A percentile compares a stretch with the other conserved stretches of the same genome.
Conservation (phyloP, 2,113 vertebrate species). For the Nettapus auritus region DNA sequence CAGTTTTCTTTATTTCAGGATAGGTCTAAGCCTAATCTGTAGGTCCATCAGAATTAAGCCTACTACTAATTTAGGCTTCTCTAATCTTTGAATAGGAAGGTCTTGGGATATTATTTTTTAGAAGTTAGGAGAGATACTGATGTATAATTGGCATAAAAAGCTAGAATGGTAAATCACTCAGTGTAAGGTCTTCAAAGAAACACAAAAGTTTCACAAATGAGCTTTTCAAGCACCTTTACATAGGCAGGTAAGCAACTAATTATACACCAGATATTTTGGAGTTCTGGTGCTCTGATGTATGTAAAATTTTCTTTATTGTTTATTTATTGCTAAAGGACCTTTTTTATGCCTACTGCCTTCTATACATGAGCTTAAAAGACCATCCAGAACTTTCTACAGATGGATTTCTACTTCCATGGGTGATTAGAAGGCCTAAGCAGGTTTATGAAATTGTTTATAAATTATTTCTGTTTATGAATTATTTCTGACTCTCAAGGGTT, state of each 20-base stretch:
- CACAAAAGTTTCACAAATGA: background rate
- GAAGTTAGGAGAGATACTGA: background rate
- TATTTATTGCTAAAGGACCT: background rate
- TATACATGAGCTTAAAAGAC: background rate
- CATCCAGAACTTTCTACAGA: background rate
- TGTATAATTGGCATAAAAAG: background rate
- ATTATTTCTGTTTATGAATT: background rate
- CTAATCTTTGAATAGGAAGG: background rate
- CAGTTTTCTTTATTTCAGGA: background rate
- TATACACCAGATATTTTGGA: background rate
- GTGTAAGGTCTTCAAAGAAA: background rate
- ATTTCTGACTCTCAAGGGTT: background rate
- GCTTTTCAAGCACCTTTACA: background rate
- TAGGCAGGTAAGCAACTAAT: background rate
- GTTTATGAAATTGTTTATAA: background rate
- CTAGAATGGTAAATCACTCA: background rate
- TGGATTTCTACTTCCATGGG: background rate
- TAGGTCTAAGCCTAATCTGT: background rate
- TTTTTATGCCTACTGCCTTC: background rate
- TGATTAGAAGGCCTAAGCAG: background rate
- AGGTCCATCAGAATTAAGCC: background rate
- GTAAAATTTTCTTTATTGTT: background rate
- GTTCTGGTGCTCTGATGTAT: background rate
- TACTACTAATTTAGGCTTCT: background rate
- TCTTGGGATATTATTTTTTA: background rate